phyloP scores from a whole-genome alignment of 2,797 vertebrate genomes.

The Varecia variegata region DNA sequence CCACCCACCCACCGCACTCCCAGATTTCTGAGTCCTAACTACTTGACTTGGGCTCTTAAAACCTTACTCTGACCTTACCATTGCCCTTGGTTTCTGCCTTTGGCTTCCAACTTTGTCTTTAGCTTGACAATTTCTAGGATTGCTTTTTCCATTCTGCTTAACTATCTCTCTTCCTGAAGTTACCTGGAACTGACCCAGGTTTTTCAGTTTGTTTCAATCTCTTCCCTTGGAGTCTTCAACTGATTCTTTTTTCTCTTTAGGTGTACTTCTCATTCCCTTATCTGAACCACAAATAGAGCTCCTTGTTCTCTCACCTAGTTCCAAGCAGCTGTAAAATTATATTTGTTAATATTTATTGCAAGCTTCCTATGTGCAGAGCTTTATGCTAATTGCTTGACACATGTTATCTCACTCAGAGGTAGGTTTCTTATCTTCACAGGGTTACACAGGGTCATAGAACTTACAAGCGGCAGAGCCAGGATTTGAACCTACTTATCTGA shows the following conservation, averaged over 20 bases:
- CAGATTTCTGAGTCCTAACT: not conserved
- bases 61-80: not conserved
- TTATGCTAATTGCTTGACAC: not conserved
- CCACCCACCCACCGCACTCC: not conserved
- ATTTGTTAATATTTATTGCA: not conserved
- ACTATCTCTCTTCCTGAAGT: not conserved
- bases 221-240: not conserved
- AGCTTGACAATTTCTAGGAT: not conserved
- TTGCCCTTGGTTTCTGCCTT: not conserved
- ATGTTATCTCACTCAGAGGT: not conserved
- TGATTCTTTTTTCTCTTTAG: not conserved
- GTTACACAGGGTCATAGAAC: not conserved
- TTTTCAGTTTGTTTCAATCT: not conserved
- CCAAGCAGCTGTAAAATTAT: not conserved
- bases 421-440: not conserved
- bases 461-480: not conserved
- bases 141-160: not conserved
- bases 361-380: not conserved
- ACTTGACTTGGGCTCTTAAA: not conserved
- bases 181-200: not conserved
- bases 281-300: not conserved
- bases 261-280: not conserved
- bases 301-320: not conserved
- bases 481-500: not conserved
- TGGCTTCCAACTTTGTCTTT: not conserved